phyloP scores from a whole-genome alignment of 2,797 vertebrate species.

The Coreius guichenoti region DNA sequence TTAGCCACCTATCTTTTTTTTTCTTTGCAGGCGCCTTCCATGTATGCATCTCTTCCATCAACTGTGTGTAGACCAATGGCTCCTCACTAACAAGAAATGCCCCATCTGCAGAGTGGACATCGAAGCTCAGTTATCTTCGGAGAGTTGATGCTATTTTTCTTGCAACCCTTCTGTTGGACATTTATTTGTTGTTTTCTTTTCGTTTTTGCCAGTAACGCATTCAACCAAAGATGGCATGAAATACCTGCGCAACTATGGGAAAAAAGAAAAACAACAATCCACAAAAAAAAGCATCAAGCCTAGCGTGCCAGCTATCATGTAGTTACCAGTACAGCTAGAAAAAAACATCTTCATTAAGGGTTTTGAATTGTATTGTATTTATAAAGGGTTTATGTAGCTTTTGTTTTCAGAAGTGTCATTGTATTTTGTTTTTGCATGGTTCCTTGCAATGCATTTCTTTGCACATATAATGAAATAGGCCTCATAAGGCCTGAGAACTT shows the following conservation, averaged over 20 bases:
- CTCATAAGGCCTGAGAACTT: constrained; percentile 86
- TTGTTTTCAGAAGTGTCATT: constrained; percentile 90
- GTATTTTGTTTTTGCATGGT: constrained; percentile 93
- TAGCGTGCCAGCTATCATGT: constrained; percentile 93
- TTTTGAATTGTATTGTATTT: constrained; percentile 97
- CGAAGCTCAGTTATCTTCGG: constrained; percentile 96
- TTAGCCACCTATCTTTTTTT: not conserved
- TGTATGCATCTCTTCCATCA: constrained; percentile 99
- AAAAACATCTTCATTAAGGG: constrained; percentile 88
- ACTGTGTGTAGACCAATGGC: constrained; percentile 99
- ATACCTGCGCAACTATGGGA: constrained; percentile 88
- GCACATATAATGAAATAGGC: constrained; percentile 96
- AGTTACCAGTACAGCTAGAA: constrained; percentile 91
- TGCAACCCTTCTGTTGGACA: constrained; percentile 77
- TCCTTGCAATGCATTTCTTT: constrained; percentile 99
- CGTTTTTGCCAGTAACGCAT: constrained; percentile 92
- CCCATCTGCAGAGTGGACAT: constrained; percentile 99
- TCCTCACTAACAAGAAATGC: constrained; percentile 99
- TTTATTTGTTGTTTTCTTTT: constrained; percentile 76
- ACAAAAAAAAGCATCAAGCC: constrained; percentile 81
- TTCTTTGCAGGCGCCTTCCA: constrained; percentile 88
- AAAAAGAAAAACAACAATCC: constrained; percentile 70
- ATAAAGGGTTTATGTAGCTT: constrained; percentile 96
- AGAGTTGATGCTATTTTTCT: constrained; percentile 96
- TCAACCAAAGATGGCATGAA: constrained; percentile 99